Evolutionary conservation across 2,113 vertebrate genomes (phyloP).

Genomic region (Larimichthys polyactis): DNA sequence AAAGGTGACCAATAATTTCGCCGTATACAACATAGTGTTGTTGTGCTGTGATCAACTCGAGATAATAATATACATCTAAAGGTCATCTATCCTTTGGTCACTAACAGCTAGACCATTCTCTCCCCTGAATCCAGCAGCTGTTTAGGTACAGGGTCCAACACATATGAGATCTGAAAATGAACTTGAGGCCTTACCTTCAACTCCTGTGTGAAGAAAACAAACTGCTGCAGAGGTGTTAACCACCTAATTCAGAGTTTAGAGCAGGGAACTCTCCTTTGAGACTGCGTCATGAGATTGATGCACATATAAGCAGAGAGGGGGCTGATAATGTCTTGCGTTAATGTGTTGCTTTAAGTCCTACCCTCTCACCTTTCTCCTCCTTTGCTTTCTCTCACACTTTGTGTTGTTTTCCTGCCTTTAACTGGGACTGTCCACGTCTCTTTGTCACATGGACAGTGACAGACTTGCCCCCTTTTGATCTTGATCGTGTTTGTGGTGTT

Average conservation of each 20-base stretch:
- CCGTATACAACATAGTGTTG: background rate
- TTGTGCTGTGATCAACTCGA: background rate
- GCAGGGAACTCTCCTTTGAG: conserved; percentile 24
- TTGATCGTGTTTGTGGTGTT: conserved; percentile 43
- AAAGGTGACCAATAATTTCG: background rate
- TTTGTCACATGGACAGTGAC: conserved; percentile 25
- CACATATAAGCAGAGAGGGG: conserved; percentile 2
- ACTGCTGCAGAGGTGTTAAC: background rate
- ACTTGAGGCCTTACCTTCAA: conserved; percentile 64
- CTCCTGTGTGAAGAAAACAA: conserved; percentile 9
- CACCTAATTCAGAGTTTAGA: background rate
- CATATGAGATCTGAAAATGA: background rate
- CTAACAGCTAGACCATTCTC: conserved; percentile 8
- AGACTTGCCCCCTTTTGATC: conserved; percentile 20
- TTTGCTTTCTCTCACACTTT: conserved; percentile 21
- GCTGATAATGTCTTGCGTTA: background rate
- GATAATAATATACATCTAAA: background rate
- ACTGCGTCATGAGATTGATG: conserved; percentile 22
- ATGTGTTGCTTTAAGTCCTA: conserved; percentile 29
- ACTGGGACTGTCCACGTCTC: conserved; percentile 47
- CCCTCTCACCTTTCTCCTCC: conserved; percentile 19
- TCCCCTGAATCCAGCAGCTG: background rate
- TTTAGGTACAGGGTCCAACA: background rate
- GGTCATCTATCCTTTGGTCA: background rate
- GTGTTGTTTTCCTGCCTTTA: conserved; percentile 41